Evolutionary conservation across 2,888 invertebrate genomes (phyloP), one percentile per base, ranked within the genome.

Genomic region (Lordiphosa fenestrarum): DNA sequence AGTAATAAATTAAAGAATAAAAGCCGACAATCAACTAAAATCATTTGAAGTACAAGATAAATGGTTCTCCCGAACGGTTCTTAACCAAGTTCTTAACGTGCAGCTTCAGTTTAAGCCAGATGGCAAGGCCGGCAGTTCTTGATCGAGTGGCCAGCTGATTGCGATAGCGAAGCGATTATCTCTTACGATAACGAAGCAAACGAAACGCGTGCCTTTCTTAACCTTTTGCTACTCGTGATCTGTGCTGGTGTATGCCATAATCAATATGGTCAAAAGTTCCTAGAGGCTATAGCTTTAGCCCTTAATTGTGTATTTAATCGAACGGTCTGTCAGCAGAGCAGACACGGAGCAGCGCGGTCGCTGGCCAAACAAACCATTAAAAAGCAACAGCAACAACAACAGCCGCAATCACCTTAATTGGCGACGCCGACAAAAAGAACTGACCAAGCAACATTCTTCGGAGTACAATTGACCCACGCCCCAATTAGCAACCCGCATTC

Each of bases 391-490:
- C 23, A 56, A 56, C 66, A 65, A 63, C 15, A 36, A 33, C n/a
- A 38, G 55, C 50, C 50, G 50, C 66, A 65, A 63, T 30, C 30
- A 65, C 41, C 65, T 41, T 56, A 65, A 42, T 62, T 55, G n/a
- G 50, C 46, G 40, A 47, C 50, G 49, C 7, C 10, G 38, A 58
- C 12, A 7, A 13, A 39, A 63, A 47, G 49, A 63, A 64, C 62
- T 65, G 62, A 63, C 62, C 66, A 46, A 49, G 62, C 62, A 63
- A 65, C 44, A 39, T 63, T 63, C 57, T 65, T 44, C 33, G 42
- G 57, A 57, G 66, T 49, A 56, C 66, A 65, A 65, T 65, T 40
- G 35, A 19, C 2, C 7, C 51, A 42, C 23, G 33, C 21, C n/a
- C 42, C 42, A 39, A 44, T 44, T 44, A 44, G 25, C 37, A 6